Evolutionary conservation across 2,797 vertebrate species (phyloP), one percentile per base, ranked within the genome.

Genomic region (Gallirallus australis): DNA sequence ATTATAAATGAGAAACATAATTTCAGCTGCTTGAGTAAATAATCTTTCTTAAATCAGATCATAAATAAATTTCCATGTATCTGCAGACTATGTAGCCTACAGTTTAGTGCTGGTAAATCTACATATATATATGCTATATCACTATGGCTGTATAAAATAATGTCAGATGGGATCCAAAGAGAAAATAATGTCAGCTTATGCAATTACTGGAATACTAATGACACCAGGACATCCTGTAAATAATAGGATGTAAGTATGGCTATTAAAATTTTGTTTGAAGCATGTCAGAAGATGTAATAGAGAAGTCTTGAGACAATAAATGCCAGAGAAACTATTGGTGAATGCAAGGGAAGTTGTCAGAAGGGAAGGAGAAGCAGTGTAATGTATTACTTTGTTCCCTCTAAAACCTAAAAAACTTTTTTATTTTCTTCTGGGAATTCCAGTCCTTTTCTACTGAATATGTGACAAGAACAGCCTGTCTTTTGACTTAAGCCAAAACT

Each of bases 1-100:
- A 72, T 95, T 94, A 82, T 56, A 94, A 93, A 93, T 71, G 24
- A 91, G 76, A 94, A 93, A 70, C 45, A 73, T 96, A 82, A 77
- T 93, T 90, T 70, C 45, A 57, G 6, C 18, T 72, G 8, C 53
- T 93, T 89, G 59, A 45, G 25, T 87, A 96, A 96, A 91, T 89
- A 92, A 27, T 63, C 13, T 83, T 84, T 82, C 65, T 91, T 89
- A 95, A 72, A 86, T 65, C 11, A 94, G 77, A 86, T 68, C 13
- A 39, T 73, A 94, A 85, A 93, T 92, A 86, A 63, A 89, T 82
- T 82, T 82, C 56, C 82, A 30, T 59, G 17, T 83, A 5, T 12
- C 6, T 69, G 27, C 3, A 10, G 33, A 39, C 11, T 53, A 23
- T 76, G 5, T 17, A 79, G 21, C 13, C 56, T 65, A 79, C 12